Evolutionary conservation across 1,140 invertebrate species (phyloP), one percentile per base, ranked within the genome.

Genomic region (Drosophila jambulina): DNA sequence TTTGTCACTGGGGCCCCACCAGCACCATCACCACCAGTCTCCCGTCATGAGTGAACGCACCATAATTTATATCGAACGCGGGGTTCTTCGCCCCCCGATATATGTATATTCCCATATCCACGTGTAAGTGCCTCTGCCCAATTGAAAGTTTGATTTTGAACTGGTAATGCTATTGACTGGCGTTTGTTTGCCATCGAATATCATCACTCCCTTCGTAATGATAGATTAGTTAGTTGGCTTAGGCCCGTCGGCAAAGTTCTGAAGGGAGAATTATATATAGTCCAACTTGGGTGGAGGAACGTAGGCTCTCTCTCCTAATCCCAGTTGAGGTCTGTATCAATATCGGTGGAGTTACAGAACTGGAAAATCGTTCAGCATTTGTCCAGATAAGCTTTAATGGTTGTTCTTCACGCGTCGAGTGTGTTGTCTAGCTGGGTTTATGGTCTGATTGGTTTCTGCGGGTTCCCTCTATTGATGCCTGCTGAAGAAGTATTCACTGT

Each of bases 291-390:
- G 29, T 51, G 46, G 6, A 43, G 67, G 67, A 38, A 51, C 42
- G 13, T 32, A 70, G 78, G 75, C 80, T 76, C 51, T 23, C 78
- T 76, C 40, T 45, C 63, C 60, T 90, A 90, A 90, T 90, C 85
- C 85, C 75, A 74, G 78, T 90, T 90, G 85, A 90, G 85, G 85
- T 90, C 85, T 90, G 49, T 77, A 90, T 85, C 70, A 90, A 90
- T 80, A 86, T 68, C 49, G 43, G 45, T 43, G 57, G 61, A 79
- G 59, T 57, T 71, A 58, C 54, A 27, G 34, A 56, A 45, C 40
- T 42, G 57, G 57, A 40, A 72, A 77, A 80, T 72, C 38, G 69
- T 46, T 62, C 45, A 43, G 53, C 64, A 68, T 67, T 80, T 87
- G 81, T 65, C 36, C 38, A 48, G 85, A 87, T 87, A 87, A 87